Conservation (phyloP, 2,113 vertebrate genomes). For the Cyanistes caeruleus region DNA sequence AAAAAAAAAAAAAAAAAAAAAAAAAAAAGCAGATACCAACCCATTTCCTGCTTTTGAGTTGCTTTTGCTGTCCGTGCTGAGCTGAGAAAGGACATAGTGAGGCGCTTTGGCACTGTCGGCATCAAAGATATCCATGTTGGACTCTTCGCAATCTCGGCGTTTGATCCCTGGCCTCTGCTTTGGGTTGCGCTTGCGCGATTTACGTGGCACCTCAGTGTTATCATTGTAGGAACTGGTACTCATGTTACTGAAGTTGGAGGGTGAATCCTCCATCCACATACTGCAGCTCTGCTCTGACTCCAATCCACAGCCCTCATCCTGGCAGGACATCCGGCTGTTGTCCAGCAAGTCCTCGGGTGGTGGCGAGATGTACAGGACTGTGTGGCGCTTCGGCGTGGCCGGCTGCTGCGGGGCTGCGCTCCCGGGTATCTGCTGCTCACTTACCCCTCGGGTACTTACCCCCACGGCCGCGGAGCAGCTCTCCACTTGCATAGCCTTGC, state of each 20-base stretch:
- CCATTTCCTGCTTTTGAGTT: conserved; percentile 93
- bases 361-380: conserved; percentile 96
- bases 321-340: conserved; percentile 96
- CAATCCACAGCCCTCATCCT: conserved; percentile 86
- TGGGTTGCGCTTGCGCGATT: conserved; percentile 96
- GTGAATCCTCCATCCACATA: conserved; percentile 98
- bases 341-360: conserved; percentile 97
- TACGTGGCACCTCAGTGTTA: conserved; percentile 98
- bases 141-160: conserved; percentile 81
- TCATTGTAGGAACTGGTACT: conserved; percentile 96
- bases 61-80: conserved; percentile 90
- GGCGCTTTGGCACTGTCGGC: conserved; percentile 99
- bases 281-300: conserved; percentile 98
- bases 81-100: conserved; percentile 98
- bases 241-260: conserved; percentile 97
- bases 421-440: conserved; percentile 83
- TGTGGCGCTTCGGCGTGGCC: conserved; percentile 86
- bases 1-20: conserved; percentile 53
- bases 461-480: conserved; percentile 86
- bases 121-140: conserved; percentile 98
- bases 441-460: conserved; percentile 89
- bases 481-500: conserved; percentile 86
- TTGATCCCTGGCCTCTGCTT: conserved; percentile 96
- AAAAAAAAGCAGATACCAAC: conserved; percentile 84
- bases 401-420: conserved; percentile 82